phyloP scores from a whole-genome alignment of 37 sponge, comb jelly and placozoan species.

The Haliclona indistincta region DNA sequence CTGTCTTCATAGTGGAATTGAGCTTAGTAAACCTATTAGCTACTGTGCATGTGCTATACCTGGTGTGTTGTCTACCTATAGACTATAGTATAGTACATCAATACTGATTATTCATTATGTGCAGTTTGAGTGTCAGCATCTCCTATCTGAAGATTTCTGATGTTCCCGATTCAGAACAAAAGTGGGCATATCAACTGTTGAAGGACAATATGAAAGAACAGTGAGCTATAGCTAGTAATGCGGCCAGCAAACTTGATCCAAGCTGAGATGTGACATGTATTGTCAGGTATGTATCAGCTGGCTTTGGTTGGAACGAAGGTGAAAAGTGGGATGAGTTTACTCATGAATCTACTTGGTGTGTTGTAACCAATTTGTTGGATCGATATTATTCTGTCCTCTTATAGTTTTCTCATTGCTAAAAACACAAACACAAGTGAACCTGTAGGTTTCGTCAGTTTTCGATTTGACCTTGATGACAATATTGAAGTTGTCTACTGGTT shows the following conservation, averaged over 20 bases:
- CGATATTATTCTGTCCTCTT: not conserved
- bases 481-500: conserved; percentile 82
- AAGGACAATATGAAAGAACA: conserved; percentile 49
- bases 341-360: conserved; percentile 64
- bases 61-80: no score
- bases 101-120: no score
- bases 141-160: no score
- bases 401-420: conserved; percentile 67
- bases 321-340: conserved; percentile 73
- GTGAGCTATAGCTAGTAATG: conserved; percentile 30
- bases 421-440: conserved; percentile 12
- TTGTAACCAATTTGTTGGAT: not conserved
- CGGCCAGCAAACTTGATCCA: not conserved
- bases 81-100: no score
- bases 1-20: no score
- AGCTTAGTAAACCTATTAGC: no score
- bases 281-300: conserved; percentile 61
- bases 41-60: no score
- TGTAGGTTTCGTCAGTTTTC: conserved; percentile 63
- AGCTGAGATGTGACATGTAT: not conserved
- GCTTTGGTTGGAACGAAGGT: conserved; percentile 80
- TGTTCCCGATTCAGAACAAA: no score
- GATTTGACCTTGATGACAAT: conserved; percentile 80
- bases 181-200: conserved; percentile 76
- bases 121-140: no score